Evolutionary conservation across 1,140 invertebrate species (phyloP), one percentile per base, ranked within the genome.

Genomic region (Acyrthosiphon pisum): DNA sequence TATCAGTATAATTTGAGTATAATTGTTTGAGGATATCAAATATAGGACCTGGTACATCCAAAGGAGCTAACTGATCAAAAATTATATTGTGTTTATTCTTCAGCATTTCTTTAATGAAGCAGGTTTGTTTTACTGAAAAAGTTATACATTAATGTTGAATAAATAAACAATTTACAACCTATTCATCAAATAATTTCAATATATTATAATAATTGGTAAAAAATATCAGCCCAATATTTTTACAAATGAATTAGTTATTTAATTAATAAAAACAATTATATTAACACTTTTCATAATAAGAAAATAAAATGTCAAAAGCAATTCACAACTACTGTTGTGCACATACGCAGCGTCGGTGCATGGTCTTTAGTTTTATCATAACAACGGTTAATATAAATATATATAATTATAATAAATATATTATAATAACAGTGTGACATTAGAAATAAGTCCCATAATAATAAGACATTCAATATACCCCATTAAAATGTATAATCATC

Each of bases 31-130:
- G 48, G 44, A 37, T n/a, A 86, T 93, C 81, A 86, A 93, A 93
- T 53, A 86, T 53, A 56, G 91, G 81, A 86, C 81, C 81, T 22
- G 48, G 23, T 41, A 93, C 14, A 56, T 83, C 68, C 1, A 30
- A 53, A 50, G 91, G 91, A 0, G 81, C 37, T n/a, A 93, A 56
- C 11, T 93, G 91, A 37, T 93, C 91, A 56, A 93, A 93, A 23
- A 93, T 48, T 56, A 86, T 86, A 53, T 93, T 93, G 37, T 84
- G 35, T 37, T 93, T 53, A 84, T 93, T 93, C 14, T 93, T 86
- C 30, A 93, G 50, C 81, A 93, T 93, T 56, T 86, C 91, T 93
- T 93, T 83, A 53, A 93, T 53, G 37, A 84, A 93, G n/a, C 53
- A 50, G 9, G n/a, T 86, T 20, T 86, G 53, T 86, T 93, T 53